These are phyloP conservation scores for Pycnonotus jocosus DNA, from an alignment of 2,113 vertebrate genomes.

Conservation along the genomic window DNA sequence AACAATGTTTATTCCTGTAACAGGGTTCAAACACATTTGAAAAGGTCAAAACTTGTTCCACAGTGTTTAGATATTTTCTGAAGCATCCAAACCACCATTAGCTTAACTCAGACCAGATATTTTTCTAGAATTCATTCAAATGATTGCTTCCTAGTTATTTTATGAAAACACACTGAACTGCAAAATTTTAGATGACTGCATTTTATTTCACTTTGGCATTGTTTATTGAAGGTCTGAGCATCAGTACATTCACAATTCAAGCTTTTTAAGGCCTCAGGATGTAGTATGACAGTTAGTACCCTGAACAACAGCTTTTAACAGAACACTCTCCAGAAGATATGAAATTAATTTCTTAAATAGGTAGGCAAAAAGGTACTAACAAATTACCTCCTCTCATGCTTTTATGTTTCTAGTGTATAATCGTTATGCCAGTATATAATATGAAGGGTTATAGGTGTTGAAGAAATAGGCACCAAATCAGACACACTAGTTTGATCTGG, in stretches of 20 bases:
- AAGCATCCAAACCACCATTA: not conserved
- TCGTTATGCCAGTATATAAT: not conserved
- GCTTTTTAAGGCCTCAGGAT: not conserved
- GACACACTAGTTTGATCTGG: not conserved
- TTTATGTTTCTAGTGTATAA: not conserved
- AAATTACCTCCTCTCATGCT: not conserved
- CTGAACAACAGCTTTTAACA: not conserved
- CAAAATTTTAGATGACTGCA: not conserved
- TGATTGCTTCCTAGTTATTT: not conserved
- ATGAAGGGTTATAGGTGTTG: not conserved
- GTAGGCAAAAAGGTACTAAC: not conserved
- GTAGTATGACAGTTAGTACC: not conserved
- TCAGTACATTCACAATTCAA: not conserved
- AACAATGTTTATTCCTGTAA: not conserved
- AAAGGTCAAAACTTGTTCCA: not conserved
- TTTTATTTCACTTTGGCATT: not conserved
- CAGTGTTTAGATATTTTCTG: not conserved
- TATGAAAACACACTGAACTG: not conserved
- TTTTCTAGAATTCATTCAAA: not conserved
- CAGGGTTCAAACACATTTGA: not conserved
- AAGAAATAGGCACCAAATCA: not conserved
- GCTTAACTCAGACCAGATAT: not conserved
- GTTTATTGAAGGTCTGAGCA: not conserved
- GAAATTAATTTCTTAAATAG: not conserved
- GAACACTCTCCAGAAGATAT: not conserved